These are phyloP conservation scores for Lophochroa leadbeateri DNA, from an alignment of 2,113 vertebrate genomes.

Conservation along the genomic window DNA sequence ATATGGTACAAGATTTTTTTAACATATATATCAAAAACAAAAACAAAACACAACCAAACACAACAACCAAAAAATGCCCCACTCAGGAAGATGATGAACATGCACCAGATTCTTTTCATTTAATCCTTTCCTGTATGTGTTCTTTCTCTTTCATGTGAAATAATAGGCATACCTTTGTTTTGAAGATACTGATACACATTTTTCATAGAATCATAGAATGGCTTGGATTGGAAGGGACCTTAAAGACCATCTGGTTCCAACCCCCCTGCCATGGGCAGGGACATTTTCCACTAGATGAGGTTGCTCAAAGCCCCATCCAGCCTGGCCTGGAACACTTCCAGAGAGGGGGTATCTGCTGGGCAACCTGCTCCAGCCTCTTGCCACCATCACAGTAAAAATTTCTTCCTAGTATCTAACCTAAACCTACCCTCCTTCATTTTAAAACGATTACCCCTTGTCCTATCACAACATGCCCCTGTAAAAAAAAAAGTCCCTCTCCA, in stretches of 20 bases:
- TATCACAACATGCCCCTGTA: background rate
- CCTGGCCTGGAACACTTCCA: background rate
- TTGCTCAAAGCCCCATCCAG: background rate
- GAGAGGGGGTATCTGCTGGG: background rate
- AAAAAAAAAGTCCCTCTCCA: background rate
- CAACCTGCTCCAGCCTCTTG: background rate
- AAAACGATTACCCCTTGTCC: background rate
- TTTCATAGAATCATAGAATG: background rate
- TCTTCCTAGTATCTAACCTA: background rate
- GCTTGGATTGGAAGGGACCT: background rate
- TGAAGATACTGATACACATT: background rate
- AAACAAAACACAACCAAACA: background rate
- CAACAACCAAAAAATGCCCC: rapidly evolving
- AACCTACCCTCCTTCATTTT: background rate
- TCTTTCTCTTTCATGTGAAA: background rate
- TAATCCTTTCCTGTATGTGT: background rate
- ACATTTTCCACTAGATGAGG: background rate
- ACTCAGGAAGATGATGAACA: background rate
- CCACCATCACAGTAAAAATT: background rate
- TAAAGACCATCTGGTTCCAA: background rate
- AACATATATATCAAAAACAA: background rate
- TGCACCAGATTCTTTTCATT: background rate
- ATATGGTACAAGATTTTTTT: background rate
- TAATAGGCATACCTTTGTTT: background rate
- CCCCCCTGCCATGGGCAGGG: background rate